Conservation (phyloP, 2,113 vertebrate species). For the Chroicocephalus ridibundus region DNA sequence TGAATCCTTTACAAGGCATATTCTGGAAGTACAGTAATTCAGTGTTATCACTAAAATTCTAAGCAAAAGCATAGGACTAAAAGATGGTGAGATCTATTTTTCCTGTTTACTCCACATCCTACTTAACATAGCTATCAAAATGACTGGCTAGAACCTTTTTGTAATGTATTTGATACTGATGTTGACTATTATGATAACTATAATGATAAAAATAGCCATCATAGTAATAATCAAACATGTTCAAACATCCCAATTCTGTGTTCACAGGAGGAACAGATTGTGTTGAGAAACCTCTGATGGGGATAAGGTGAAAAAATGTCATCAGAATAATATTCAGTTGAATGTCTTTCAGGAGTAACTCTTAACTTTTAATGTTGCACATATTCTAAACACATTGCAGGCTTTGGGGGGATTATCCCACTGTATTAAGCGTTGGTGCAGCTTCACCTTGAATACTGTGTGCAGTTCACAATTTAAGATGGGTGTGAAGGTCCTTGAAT, state of each 20-base stretch:
- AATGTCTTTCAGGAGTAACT: neutral
- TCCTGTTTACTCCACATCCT: conserved; percentile 11
- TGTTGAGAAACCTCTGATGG: neutral
- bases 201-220: neutral
- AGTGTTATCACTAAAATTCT: conserved; percentile 17
- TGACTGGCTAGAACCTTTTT: conserved; percentile 20
- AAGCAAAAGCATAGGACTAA: conserved; percentile 9
- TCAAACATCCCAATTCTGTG: neutral
- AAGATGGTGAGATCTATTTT: conserved; percentile 29
- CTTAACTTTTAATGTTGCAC: neutral
- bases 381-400: neutral
- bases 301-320: neutral
- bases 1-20: neutral
- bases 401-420: neutral
- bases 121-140: conserved; percentile 43
- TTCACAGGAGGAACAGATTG: neutral
- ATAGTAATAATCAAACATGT: neutral
- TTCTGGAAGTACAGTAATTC: conserved; percentile 14
- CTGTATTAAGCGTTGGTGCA: neutral
- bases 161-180: neutral
- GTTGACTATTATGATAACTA: neutral
- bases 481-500: neutral
- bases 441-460: neutral
- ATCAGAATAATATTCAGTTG: neutral
- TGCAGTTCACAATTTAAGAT: neutral